Conservation (phyloP, 2,797 vertebrate species). For the Aplochiton taeniatus region DNA sequence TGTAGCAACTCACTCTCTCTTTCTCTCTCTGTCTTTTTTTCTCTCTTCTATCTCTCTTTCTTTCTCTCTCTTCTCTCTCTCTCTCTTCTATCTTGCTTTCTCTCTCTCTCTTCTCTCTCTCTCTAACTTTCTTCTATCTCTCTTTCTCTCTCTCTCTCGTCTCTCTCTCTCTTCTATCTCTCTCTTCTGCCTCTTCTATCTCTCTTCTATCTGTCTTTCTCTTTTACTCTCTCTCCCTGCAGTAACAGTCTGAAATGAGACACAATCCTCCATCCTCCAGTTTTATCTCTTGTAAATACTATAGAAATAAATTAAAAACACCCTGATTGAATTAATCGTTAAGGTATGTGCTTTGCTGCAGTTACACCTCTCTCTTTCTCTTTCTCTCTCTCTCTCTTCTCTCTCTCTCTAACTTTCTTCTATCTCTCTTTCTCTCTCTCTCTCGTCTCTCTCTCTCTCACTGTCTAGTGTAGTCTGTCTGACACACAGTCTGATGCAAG, state of each 20-base stretch:
- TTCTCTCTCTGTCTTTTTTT: neutral
- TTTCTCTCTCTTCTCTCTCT: neutral
- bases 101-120: conserved; percentile 24
- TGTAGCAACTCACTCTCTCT: neutral
- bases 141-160: too few relatives aligned
- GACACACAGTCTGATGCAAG: conserved; percentile 67
- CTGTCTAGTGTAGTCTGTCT: conserved; percentile 63
- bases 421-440: neutral
- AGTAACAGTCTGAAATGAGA: too few relatives aligned
- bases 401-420: neutral
- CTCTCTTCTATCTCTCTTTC: neutral
- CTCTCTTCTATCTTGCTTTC: too few relatives aligned
- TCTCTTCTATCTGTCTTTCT: neutral
- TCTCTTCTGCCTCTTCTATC: neutral
- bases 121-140: neutral
- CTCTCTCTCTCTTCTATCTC: too few relatives aligned
- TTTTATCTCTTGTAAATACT: too few relatives aligned
- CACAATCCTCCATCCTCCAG: too few relatives aligned
- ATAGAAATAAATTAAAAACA: too few relatives aligned
- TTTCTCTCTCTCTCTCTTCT: neutral
- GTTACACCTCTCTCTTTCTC: neutral
- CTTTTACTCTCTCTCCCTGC: conserved; percentile 26
- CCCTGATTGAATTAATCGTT: too few relatives aligned
- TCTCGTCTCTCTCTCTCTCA: neutral
- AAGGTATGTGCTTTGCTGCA: too few relatives aligned